Conservation (phyloP, 2,797 vertebrate genomes). For the Trichosurus vulpecula region DNA sequence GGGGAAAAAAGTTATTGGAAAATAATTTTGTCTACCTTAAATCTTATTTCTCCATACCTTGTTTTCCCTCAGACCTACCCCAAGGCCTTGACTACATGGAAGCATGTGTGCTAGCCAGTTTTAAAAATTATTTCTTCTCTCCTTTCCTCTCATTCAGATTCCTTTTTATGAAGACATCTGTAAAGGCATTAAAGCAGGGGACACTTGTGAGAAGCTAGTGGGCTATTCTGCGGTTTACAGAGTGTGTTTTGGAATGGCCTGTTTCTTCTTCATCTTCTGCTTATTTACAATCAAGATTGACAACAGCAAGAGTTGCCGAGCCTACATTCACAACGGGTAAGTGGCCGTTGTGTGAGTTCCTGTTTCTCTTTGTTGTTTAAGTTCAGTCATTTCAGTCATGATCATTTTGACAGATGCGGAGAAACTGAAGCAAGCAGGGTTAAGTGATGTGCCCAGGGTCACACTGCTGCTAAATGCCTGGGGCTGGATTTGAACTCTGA, state of each 20-base stretch:
- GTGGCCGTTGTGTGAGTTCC: slow-evolving; percentile 44
- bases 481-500: neutral
- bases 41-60: accelerated
- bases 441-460: neutral
- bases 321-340: slow-evolving; percentile 96
- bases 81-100: no score
- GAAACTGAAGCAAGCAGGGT: neutral
- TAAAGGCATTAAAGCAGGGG: slow-evolving; percentile 89
- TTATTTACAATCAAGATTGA: slow-evolving; percentile 92
- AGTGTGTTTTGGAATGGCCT: slow-evolving; percentile 98
- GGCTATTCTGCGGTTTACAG: slow-evolving; percentile 97
- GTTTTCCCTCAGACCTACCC: neutral
- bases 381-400: neutral
- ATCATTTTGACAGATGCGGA: neutral
- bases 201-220: slow-evolving; percentile 92
- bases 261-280: slow-evolving; percentile 94
- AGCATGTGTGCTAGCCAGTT: neutral
- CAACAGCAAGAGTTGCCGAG: slow-evolving; percentile 93
- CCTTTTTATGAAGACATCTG: slow-evolving; percentile 92
- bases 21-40: neutral
- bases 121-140: neutral
- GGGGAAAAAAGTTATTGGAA: neutral
- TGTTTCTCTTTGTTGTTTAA: slow-evolving; percentile 2
- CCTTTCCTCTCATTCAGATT: slow-evolving; percentile 85
- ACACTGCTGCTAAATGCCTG: neutral